A percentile compares a stretch with the other conserved stretches of the same genome.
Conservation (phyloP, 2,797 vertebrate genomes). For the Apogon hyalosoma region DNA sequence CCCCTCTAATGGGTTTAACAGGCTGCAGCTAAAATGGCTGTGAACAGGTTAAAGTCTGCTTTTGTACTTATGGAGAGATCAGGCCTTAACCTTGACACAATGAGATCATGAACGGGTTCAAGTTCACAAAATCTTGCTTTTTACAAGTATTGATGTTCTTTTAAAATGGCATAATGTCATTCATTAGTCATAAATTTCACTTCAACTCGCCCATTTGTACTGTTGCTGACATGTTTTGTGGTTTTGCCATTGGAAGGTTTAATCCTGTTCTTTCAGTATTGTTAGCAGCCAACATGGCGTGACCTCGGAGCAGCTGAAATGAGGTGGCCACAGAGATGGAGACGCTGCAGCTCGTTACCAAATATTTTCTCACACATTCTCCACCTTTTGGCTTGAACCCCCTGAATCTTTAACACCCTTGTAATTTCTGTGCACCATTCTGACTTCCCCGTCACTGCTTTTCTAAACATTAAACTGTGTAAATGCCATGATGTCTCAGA, state of each 20-base stretch:
- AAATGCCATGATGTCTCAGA: too few species aligned
- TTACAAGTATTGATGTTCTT: slow-evolving; percentile 10
- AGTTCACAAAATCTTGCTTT: slow-evolving; percentile 19
- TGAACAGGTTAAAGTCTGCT: slow-evolving; percentile 62
- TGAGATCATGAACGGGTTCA: slow-evolving; percentile 29
- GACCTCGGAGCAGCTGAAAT: slow-evolving; percentile 57
- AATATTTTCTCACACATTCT: slow-evolving; percentile 57
- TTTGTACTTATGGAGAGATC: slow-evolving; percentile 42
- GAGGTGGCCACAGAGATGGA: slow-evolving; percentile 41
- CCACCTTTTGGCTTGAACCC: slow-evolving; percentile 26
- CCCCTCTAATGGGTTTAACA: slow-evolving; percentile 61
- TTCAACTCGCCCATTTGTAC: slow-evolving; percentile 44
- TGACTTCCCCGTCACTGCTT: too few species aligned
- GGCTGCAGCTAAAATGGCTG: slow-evolving; percentile 42
- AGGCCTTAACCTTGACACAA: slow-evolving; percentile 31
- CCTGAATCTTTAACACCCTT: slow-evolving; percentile 10
- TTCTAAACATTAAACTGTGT: too few species aligned
- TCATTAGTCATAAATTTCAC: slow-evolving; percentile 28
- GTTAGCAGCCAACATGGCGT: slow-evolving; percentile 54
- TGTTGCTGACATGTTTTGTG: slow-evolving; percentile 47
- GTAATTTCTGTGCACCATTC: too few species aligned
- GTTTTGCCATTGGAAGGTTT: slow-evolving; percentile 59
- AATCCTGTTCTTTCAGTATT: slow-evolving; percentile 65
- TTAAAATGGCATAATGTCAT: slow-evolving; percentile 3
- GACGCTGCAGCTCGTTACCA: slow-evolving; percentile 11